Evolutionary conservation across 2,113 vertebrate genomes (phyloP).

Genomic region (Bos taurus): DNA sequence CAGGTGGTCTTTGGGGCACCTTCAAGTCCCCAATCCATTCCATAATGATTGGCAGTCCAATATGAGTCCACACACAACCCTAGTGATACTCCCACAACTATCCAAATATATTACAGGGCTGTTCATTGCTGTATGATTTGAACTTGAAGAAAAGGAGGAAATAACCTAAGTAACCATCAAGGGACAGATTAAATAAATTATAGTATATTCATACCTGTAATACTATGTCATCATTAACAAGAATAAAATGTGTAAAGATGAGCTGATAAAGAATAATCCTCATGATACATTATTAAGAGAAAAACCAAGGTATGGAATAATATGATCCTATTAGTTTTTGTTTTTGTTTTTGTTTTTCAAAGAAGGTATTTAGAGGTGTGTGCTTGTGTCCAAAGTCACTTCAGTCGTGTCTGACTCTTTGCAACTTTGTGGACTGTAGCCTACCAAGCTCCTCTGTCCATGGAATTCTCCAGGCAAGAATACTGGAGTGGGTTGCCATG

Average conservation of each 20-base stretch:
- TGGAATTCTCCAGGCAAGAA: background rate
- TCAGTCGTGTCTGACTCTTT: background rate
- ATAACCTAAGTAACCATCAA: background rate
- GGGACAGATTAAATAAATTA: constrained; percentile 12
- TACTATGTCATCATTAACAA: background rate
- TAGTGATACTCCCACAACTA: background rate
- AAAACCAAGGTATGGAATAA: background rate
- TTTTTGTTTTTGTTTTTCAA: background rate
- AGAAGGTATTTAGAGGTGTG: background rate
- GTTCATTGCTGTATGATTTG: background rate
- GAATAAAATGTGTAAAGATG: background rate
- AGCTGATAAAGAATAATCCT: background rate
- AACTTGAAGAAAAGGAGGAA: background rate
- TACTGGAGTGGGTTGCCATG: background rate
- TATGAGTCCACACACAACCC: background rate
- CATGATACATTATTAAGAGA: background rate
- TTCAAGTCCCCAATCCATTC: background rate
- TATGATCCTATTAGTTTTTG: background rate
- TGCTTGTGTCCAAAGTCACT: background rate
- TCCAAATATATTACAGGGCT: background rate
- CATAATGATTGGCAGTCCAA: background rate
- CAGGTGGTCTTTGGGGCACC: background rate
- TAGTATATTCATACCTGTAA: background rate
- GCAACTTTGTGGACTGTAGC: background rate
- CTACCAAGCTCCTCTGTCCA: background rate